phyloP scores from a whole-genome alignment of 2,113 vertebrate genomes.

The Cyanistes caeruleus region DNA sequence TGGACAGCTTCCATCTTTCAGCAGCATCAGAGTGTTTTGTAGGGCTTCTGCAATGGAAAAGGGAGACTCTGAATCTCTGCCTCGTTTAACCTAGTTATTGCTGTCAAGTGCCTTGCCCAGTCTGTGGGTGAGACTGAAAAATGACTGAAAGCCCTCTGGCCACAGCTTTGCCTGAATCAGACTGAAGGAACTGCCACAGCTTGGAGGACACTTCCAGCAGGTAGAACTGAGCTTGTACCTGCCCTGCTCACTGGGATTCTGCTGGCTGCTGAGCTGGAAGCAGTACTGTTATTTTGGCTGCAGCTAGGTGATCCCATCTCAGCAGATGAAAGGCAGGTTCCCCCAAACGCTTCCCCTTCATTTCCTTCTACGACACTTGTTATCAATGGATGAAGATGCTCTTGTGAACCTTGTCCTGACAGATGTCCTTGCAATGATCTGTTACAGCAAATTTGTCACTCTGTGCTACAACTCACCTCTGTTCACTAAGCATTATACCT shows the following conservation, averaged over 20 bases:
- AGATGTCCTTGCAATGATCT: neutral
- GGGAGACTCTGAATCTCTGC: neutral
- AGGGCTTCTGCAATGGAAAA: neutral
- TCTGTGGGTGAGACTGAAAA: neutral
- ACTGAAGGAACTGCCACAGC: neutral
- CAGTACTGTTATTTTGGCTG: neutral
- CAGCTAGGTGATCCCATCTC: neutral
- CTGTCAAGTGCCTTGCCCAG: neutral
- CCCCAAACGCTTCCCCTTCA: neutral
- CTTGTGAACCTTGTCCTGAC: neutral
- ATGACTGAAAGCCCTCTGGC: neutral
- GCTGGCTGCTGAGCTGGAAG: neutral
- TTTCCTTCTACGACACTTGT: neutral
- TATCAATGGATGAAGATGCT: neutral
- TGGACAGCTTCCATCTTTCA: neutral
- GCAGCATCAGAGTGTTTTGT: rapidly evolving
- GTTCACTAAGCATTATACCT: neutral
- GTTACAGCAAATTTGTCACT: neutral
- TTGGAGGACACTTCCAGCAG: neutral
- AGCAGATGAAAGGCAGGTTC: neutral
- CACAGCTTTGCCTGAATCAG: neutral
- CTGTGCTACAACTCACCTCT: neutral
- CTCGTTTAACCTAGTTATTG: neutral
- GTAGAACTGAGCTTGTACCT: neutral
- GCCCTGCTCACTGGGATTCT: rapidly evolving